A percentile compares a stretch with the other conserved stretches of the same genome.
Conservation (phyloP, 2,113 vertebrate genomes). For the Panthera uncia region DNA sequence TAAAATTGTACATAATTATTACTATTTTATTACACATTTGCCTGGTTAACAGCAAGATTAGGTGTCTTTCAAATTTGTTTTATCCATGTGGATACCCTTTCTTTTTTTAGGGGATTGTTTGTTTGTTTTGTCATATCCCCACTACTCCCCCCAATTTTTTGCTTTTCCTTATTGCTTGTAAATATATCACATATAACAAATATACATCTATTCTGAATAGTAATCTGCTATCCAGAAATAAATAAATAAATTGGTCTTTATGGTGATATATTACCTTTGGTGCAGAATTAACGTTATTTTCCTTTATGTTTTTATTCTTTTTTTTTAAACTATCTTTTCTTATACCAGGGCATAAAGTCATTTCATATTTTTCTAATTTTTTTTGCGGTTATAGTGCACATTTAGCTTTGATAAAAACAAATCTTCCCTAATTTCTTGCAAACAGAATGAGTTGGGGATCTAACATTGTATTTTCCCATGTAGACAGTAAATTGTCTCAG, state of each 20-base stretch:
- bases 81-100: neutral
- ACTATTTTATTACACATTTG: neutral
- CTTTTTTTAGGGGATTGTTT: neutral
- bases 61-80: neutral
- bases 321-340: neutral
- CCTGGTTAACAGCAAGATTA: neutral
- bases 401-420: neutral
- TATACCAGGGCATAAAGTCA: neutral
- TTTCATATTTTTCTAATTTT: neutral
- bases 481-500: neutral
- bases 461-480: neutral
- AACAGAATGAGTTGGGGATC: neutral
- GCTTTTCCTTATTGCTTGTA: neutral
- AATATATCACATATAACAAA: neutral
- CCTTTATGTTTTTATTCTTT: neutral
- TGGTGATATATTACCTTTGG: neutral
- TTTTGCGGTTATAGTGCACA: neutral
- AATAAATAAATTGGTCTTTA: neutral
- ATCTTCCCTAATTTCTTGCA: neutral
- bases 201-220: neutral
- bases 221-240: neutral
- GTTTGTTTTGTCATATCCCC: neutral
- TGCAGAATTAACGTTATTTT: neutral
- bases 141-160: neutral
- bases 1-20: neutral